Evolutionary conservation across 2,888 invertebrate genomes (phyloP).

Genomic region (Pammene aurita): DNA sequence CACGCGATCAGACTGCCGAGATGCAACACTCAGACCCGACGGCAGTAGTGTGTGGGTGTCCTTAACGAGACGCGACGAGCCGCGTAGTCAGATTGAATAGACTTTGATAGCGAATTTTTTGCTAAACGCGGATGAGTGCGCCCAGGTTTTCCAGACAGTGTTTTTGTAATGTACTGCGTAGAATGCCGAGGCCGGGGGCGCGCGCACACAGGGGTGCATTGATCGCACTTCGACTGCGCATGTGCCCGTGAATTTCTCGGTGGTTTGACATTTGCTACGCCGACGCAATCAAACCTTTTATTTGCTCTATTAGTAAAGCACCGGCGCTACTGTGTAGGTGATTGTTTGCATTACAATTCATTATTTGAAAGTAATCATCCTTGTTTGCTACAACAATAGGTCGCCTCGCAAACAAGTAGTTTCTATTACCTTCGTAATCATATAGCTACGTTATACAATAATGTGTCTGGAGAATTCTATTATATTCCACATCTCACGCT

Average conservation of each 20-base stretch:
- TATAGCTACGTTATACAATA: conserved; percentile 26
- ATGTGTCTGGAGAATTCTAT: conserved; percentile 21
- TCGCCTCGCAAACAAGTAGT: conserved; percentile 10
- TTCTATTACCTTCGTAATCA: conserved; percentile 31
- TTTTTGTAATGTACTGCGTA: conserved; percentile 79
- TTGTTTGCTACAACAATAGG: conserved; percentile 18
- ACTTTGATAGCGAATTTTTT: conserved; percentile 51
- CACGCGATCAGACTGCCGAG: conserved; percentile 66
- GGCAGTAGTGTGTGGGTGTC: conserved; percentile 75
- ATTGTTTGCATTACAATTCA: conserved; percentile 5
- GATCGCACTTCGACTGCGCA: conserved; percentile 77
- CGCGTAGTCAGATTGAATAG: conserved; percentile 57
- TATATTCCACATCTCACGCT: conserved; percentile 49
- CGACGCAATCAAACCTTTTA: conserved; percentile 39
- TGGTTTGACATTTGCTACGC: conserved; percentile 69
- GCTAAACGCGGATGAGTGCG: conserved; percentile 61
- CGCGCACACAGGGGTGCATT: conserved; percentile 78
- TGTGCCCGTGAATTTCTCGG: conserved; percentile 64
- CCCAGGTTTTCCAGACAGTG: conserved; percentile 60
- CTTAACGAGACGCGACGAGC: conserved; percentile 70
- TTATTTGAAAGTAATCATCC: conserved; percentile 22
- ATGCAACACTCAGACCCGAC: conserved; percentile 57
- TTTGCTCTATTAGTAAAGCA: conserved; percentile 21
- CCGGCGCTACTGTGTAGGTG: not conserved
- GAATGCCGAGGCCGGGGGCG: conserved; percentile 69